Evolutionary conservation across 2,797 vertebrate species (phyloP), one percentile per base, ranked within the genome.

Genomic region (Varecia variegata): DNA sequence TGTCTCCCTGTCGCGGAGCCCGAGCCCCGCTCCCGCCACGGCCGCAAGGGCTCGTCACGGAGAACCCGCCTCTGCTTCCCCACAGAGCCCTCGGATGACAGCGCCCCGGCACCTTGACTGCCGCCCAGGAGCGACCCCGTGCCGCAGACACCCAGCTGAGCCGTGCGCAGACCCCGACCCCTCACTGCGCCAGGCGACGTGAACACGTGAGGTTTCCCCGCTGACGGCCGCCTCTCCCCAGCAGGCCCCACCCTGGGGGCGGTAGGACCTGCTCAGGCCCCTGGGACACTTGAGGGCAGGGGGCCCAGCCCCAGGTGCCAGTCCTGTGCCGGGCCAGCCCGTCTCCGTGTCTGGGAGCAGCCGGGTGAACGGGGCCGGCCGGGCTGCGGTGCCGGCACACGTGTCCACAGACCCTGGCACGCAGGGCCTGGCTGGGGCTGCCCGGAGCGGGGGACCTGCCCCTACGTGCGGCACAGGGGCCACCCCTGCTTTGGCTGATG

Each of bases 321-420:
- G 40, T 25, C 50, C 50, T 1, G 1, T 1, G 77, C 65, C 3
- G 0, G 18, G 43, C 54, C 7, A 23, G 13, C 15, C 25, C 5
- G 3, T n/a, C 32, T 56, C 23, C 3, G 0, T 9, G 7, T 62
- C 5, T 8, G 38, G 21, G 32, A 30, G 38, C 14, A 2, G 52
- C 25, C 5, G 52, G 30, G 10, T 15, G 7, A 14, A 4, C 17
- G 1, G 23, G 6, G 47, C 30, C 0, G 30, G 21, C 21, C 4
- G 32, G 71, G 23, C 5, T 0, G 18, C 77, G 1, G 1, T 1
- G 9, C 27, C 3, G 0, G 17, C 3, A 38, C 56, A 4, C 0
- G 23, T 13, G 17, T 2, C 47, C 7, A 0, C 13, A 20, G 38
- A 52, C 27, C 0, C 14, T 0, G 73, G 62, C 0, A 0, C 9